Conservation (phyloP, 2,888 invertebrate genomes). For the Noctua fimbriata region DNA sequence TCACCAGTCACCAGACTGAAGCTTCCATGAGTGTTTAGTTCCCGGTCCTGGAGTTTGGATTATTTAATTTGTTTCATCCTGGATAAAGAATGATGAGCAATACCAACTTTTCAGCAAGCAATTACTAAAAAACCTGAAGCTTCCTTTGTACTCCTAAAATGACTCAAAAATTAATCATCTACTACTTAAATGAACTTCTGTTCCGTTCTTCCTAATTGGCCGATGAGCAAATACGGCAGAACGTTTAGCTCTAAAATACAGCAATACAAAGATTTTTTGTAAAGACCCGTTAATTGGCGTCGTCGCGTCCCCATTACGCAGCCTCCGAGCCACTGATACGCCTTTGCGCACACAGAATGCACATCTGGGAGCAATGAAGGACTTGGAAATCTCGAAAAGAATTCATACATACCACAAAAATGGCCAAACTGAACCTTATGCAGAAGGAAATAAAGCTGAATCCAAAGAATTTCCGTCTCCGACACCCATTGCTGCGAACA, state of each 20-base stretch:
- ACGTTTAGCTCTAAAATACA: conserved; percentile 59
- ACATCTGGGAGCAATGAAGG: conserved; percentile 89
- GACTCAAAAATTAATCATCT: conserved; percentile 46
- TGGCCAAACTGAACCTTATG: conserved; percentile 63
- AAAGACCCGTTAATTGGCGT: conserved; percentile 84
- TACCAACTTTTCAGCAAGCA: not conserved
- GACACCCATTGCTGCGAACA: conserved; percentile 85
- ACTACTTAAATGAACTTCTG: conserved; percentile 40
- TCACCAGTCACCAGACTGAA: not conserved
- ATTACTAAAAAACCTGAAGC: not conserved
- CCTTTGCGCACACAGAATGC: conserved; percentile 85
- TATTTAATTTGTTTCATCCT: not conserved
- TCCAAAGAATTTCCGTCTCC: conserved; percentile 37
- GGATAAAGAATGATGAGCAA: not conserved
- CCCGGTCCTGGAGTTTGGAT: too few relatives aligned
- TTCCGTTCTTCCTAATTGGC: conserved; percentile 49
- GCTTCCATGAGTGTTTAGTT: not conserved
- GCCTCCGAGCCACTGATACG: conserved; percentile 83
- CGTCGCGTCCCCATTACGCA: conserved; percentile 83
- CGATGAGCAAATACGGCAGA: conserved; percentile 53
- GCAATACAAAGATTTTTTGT: conserved; percentile 71
- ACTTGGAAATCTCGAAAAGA: conserved; percentile 67
- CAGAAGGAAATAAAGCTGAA: not conserved
- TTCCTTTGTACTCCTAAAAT: conserved; percentile 31
- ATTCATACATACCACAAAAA: conserved; percentile 33